Evolutionary conservation across 2,113 vertebrate species (phyloP).

Genomic region (Herpetotheres cachinnans): DNA sequence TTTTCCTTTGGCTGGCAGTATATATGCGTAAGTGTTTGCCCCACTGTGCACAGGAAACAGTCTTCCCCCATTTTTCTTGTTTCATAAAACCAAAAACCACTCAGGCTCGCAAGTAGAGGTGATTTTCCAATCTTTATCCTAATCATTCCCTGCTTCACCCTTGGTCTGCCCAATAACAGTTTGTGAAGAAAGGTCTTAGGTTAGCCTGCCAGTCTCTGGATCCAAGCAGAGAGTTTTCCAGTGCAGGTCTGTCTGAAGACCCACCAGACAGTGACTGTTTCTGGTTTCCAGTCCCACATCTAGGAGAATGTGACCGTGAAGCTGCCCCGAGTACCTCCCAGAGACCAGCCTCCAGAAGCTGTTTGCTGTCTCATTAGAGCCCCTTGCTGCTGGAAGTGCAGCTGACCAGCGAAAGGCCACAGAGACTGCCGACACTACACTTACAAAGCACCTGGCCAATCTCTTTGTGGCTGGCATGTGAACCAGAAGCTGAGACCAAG

Average conservation of each 20-base stretch:
- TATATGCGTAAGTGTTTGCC: not conserved
- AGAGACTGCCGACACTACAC: not conserved
- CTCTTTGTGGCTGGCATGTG: not conserved
- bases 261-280: not conserved
- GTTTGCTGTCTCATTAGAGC: not conserved
- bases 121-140: not conserved
- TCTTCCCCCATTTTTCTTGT: not conserved
- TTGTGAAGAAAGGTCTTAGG: not conserved
- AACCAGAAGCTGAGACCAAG: not conserved
- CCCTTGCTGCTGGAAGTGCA: not conserved
- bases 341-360: not conserved
- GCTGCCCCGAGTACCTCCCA: not conserved
- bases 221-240: not conserved
- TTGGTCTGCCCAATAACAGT: not conserved
- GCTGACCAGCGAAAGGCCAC: not conserved
- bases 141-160: not conserved
- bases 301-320: not conserved
- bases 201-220: not conserved
- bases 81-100: not conserved
- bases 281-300: not conserved
- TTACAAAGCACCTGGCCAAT: not conserved
- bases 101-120: not conserved
- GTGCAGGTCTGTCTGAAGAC: not conserved
- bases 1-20: not conserved
- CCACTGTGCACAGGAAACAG: not conserved